phyloP scores from a whole-genome alignment of 2,113 vertebrate species.

The Lynx canadensis region DNA sequence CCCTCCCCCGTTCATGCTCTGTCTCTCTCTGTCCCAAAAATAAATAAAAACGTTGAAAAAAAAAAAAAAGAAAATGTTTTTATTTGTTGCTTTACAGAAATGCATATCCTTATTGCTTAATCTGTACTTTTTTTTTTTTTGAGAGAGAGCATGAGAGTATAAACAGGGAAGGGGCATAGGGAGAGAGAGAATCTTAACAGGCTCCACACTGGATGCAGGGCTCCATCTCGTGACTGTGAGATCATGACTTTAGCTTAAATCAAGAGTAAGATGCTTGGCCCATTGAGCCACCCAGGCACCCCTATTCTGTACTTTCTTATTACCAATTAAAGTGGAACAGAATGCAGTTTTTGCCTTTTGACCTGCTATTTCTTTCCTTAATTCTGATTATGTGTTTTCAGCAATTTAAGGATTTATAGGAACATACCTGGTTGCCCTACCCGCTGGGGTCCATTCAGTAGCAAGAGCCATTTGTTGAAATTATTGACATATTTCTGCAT shows the following conservation, averaged over 20 bases:
- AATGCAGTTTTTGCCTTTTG: background rate
- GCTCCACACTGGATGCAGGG: too few species aligned
- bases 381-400: background rate
- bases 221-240: too few species aligned
- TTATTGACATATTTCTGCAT: conserved; percentile 1
- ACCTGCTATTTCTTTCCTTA: conserved; percentile 15
- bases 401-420: background rate
- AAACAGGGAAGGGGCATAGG: too few species aligned
- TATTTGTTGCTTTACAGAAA: background rate
- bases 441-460: background rate
- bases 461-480: background rate
- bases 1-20: too few species aligned
- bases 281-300: too few species aligned
- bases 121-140: background rate
- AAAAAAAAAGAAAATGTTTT: background rate
- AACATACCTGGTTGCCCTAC: background rate
- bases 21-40: too few species aligned
- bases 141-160: too few species aligned
- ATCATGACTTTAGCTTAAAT: too few species aligned
- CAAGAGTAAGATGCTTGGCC: too few species aligned
- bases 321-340: background rate
- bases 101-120: background rate
- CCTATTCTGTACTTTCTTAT: background rate
- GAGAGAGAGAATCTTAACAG: too few species aligned
- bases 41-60: too few species aligned